Evolutionary conservation across 1,140 invertebrate genomes (phyloP).

Genomic region (Platorchestia sp.): DNA sequence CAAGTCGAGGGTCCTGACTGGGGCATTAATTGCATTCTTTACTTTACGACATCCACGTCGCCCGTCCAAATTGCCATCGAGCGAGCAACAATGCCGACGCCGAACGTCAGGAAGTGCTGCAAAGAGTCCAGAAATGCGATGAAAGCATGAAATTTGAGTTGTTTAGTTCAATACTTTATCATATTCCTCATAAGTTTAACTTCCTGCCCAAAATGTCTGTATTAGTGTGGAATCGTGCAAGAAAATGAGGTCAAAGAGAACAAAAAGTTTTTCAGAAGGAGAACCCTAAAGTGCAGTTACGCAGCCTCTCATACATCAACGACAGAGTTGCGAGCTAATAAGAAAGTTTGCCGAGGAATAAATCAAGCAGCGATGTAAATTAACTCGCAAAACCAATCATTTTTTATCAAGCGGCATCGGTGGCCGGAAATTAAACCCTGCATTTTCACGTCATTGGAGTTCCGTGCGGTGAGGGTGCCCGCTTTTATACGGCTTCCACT

Average conservation of each 20-base stretch:
- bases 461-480: not conserved
- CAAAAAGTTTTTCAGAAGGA: not conserved
- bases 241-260: not conserved
- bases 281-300: not conserved
- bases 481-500: not conserved
- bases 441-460: not conserved
- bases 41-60: slow-evolving; percentile 30
- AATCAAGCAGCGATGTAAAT: not conserved
- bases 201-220: not conserved
- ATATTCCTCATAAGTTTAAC: not conserved
- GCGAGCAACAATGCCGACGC: not conserved
- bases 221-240: not conserved
- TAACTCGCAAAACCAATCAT: not conserved
- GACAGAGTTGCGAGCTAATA: not conserved
- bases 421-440: not conserved
- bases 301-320: not conserved
- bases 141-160: not conserved
- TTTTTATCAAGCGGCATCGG: not conserved
- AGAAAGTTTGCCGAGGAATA: not conserved
- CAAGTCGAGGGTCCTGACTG: not conserved
- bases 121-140: not conserved
- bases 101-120: not conserved
- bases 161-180: not conserved
- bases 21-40: slow-evolving; percentile 37
- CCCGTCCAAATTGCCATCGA: not conserved